Evolutionary conservation across 2,888 invertebrate species (phyloP), one percentile per base, ranked within the genome.

Genomic region (Rhagonycha lutea): DNA sequence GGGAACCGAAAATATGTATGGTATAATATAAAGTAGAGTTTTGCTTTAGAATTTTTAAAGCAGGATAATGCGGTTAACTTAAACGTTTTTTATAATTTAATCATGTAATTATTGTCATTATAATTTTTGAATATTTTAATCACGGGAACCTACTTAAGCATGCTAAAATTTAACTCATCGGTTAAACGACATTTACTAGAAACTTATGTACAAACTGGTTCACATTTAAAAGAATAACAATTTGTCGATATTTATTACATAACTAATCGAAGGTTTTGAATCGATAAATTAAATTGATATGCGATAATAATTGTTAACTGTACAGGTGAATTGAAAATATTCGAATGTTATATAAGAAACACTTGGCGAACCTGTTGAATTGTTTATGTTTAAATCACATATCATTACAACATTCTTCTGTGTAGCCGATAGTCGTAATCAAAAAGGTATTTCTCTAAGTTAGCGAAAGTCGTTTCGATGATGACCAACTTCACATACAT

Each of bases 381-480:
- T 68, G 68, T 76, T 71, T 69, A 69, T 76, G 76, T 73, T 70
- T 70, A 73, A 62, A 70, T 73, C 73, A 73, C 76, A 71, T 60
- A 23, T 63, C 23, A 32, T 76, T 76, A 65, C 76, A 73, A 68
- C 73, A 76, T 73, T 60, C 63, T 28, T 75, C 70, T 61, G 67
- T 73, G 63, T 71, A 69, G 65, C 60, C 62, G 7, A 11, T 5
- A 65, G 26, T n/a, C 63, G 63, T 14, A 65, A 65, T 65, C 63
- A n/a, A 65, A 65, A 65, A 65, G 63, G 14, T 65, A 65, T 65
- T 69, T 23, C 18, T 47, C 12, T n/a, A 32, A 60, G 26, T 47
- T 75, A 75, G 75, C 75, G 75, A 76, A 76, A 76, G 74, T 74
- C 24, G 68, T 32, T 68, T 68, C 11, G 63, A 65, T 65, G 63